Base-by-base conservation (phyloP, 2,113 vertebrate genomes). In the Tautogolabrus adspersus region DNA sequence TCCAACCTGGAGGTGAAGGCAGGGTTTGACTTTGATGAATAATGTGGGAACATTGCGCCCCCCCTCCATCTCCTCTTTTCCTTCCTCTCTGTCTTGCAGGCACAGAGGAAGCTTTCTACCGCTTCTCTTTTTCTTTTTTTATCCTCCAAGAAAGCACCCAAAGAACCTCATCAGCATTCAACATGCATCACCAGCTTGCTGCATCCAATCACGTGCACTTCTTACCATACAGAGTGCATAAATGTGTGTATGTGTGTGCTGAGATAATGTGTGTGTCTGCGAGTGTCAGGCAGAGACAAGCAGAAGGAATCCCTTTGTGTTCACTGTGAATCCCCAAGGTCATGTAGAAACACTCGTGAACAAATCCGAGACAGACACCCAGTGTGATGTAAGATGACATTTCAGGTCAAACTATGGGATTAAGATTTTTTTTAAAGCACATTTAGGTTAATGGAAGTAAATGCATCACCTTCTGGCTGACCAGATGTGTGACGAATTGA, bases 121-220 rank as follows among this genome's bases (percentile, higher is more conserved):
- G 16, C 87, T 69, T 77, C 65, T 68, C 38, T 49, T 37, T 59
- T 37, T 59, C 11, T 78, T 55, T 18, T 42, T 49, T 64, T 37
- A 46, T 66, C 62, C 22, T 12, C 59, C 57, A 75, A 74, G 63
- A 80, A 68, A 66, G 66, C 75, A 61, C 60, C 81, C 75, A 75
- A 75, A 87, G 80, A 66, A 66, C 26, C 88, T 93, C 79, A 90
- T 93, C 89, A 87, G 83, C 86, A 94, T 93, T 89, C 91, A 80
- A 57, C 77, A 81, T 64, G 82, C 91, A 84, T 84, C 89, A 72
- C 38, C 72, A 66, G 77, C 86, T 86, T 83, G 37, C 84, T 82
- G 81, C 83, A 87, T 79, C 87, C 86, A 87, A 83, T 92, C 88
- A 91, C 83, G 70, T 91, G 89, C 63, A 42, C 80, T 84, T 47